Base-by-base conservation (phyloP, 2,113 vertebrate species). In the Hemichromis elongatus region DNA sequence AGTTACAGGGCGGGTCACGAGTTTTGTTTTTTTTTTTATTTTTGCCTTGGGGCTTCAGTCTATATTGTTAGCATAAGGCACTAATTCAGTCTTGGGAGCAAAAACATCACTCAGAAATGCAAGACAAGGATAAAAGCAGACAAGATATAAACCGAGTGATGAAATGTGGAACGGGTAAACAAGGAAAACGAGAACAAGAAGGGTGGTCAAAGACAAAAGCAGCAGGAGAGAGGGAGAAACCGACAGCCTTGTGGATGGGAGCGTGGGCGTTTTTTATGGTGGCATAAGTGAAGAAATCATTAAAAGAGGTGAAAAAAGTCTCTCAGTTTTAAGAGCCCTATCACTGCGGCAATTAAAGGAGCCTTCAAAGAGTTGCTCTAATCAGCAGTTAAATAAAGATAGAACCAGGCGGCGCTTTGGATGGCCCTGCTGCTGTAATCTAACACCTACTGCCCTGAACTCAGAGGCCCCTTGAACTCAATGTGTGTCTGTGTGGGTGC, bases 301-400 rank as follows among this genome's bases (percentile, higher is more conserved):
- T 94, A 95, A 95, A 94, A 92, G 82, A 91, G 84, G 90, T 89
- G 88, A 87, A 91, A 91, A 92, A 94, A 10, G 52, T 80, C 83
- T 84, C 88, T 66, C 12, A 18, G 55, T 86, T 92, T 94, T 93
- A 91, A 94, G 85, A 88, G 92, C 84, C 83, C 89, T 90, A 92
- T 95, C 88, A 47, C 90, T 2, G 73, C 5, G 10, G 92, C 94
- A 92, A 93, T 95, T 94, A 93, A 94, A 94, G 90, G 78, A 86
- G 88, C 91, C 94, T 94, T 95, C 93, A 95, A 95, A 95, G 95
- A 84, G 82, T 68, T 53, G 5, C 86, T 33, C 87, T 94, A 95
- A 95, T 95, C 93, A 94, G 92, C 84, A 84, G 90, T 94, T 93
- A 91, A 91, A 94, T 94, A 94, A 95, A 95, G 94, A 94, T 95